Percentiles rank a stretch among this genome's conserved stretches.
Conservation (phyloP, 2,113 vertebrate species). For the Pandion haliaetus region DNA sequence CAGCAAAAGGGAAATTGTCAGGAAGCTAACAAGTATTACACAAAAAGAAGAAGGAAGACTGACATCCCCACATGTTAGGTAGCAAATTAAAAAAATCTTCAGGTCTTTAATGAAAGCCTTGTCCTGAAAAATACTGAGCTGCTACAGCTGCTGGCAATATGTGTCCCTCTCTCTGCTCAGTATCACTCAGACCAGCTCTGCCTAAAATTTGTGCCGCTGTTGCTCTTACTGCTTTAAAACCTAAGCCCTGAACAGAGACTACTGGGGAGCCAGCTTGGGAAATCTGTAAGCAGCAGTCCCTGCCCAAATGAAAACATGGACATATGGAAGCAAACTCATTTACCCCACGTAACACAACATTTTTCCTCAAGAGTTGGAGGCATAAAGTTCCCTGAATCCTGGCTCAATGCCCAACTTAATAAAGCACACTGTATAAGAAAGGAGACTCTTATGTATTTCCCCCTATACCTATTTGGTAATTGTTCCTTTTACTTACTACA, state of each 20-base stretch:
- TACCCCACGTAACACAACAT: fast-evolving
- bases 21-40: not conserved
- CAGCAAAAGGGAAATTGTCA: not conserved
- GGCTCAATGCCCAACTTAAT: not conserved
- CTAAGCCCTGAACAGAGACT: not conserved
- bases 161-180: not conserved
- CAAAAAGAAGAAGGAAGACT: fast-evolving
- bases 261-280: not conserved
- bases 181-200: not conserved
- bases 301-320: not conserved
- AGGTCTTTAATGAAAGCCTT: not conserved
- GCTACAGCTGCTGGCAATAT: not conserved
- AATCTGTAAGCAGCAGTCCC: not conserved
- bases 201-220: not conserved
- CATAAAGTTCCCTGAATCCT: not conserved
- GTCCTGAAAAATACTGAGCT: not conserved
- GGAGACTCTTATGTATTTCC: not conserved
- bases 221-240: not conserved
- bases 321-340: not conserved
- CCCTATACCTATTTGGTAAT: not conserved
- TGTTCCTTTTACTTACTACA: not conserved
- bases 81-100: not conserved
- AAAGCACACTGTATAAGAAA: not conserved
- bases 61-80: not conserved
- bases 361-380: not conserved